Evolutionary conservation across 2,797 vertebrate species (phyloP).

Genomic region (Chloroceryle inda): DNA sequence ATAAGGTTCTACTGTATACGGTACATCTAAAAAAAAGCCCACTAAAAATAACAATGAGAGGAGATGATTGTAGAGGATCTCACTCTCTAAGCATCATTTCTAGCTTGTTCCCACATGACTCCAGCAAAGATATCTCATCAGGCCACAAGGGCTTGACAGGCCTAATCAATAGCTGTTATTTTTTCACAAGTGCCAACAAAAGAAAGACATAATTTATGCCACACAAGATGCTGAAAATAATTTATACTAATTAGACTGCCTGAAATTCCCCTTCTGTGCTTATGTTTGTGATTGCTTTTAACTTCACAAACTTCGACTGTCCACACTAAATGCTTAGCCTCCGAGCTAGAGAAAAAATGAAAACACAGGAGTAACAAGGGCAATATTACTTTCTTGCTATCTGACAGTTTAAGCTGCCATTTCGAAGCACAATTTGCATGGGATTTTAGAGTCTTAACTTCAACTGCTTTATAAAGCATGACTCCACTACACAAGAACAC

Average conservation of each 20-base stretch:
- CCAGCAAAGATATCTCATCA: constrained; percentile 67
- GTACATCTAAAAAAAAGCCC: constrained; percentile 51
- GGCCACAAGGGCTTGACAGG: constrained; percentile 60
- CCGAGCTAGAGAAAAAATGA: constrained; percentile 27
- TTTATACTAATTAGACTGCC: constrained; percentile 44
- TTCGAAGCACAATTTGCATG: constrained; percentile 41
- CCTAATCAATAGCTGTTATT: constrained; percentile 84
- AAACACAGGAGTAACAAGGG: constrained; percentile 59
- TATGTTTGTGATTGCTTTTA: constrained; percentile 27
- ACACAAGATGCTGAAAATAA: constrained; percentile 63
- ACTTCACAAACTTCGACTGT: constrained; percentile 45
- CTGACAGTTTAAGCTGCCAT: constrained; percentile 44
- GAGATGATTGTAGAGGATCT: constrained; percentile 75
- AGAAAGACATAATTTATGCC: constrained; percentile 67
- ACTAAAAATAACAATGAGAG: constrained; percentile 67
- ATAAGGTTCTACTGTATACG: constrained; percentile 68
- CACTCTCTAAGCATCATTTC: constrained; percentile 50
- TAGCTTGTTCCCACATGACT: constrained; percentile 55
- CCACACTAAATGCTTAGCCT: constrained; percentile 54
- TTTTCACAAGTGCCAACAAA: constrained; percentile 81
- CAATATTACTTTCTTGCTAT: constrained; percentile 39
- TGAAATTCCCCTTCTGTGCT: constrained; percentile 49
- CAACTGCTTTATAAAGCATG: neutral
- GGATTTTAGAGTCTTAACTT: constrained; percentile 20
- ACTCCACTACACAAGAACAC: neutral